Evolutionary conservation across 1,140 invertebrate species (phyloP).

Genomic region (Penaeus vannamei): DNA sequence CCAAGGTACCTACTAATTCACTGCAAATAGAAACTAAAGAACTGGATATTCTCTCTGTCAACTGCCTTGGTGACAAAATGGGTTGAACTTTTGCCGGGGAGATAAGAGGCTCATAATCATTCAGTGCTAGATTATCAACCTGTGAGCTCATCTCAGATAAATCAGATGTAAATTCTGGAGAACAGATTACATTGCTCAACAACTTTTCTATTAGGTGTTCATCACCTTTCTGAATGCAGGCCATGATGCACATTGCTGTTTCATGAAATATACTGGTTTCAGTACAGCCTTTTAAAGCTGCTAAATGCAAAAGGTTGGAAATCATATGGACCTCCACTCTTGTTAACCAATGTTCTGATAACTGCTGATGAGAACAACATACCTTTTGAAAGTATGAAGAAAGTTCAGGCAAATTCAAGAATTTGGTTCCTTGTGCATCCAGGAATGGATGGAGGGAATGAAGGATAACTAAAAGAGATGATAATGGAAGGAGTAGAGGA

Average conservation of each 20-base stretch:
- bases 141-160: constrained; percentile 40
- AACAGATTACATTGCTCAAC: constrained; percentile 53
- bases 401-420: constrained; percentile 54
- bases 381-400: constrained; percentile 43
- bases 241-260: constrained; percentile 51
- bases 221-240: constrained; percentile 62
- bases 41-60: constrained; percentile 41
- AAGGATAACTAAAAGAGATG: constrained; percentile 41
- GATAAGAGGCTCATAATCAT: constrained; percentile 61
- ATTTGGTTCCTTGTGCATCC: background rate
- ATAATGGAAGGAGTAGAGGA: constrained; percentile 54
- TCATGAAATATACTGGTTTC: constrained; percentile 54
- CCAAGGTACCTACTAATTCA: constrained; percentile 36
- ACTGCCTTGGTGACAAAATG: constrained; percentile 42
- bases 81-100: constrained; percentile 62
- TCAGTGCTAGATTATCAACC: constrained; percentile 44
- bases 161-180: constrained; percentile 48
- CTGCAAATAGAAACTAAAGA: constrained; percentile 46
- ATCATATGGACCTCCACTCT: constrained; percentile 59
- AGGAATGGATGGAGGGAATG: constrained; percentile 56
- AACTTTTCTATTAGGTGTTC: constrained; percentile 58
- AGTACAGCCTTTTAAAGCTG: background rate
- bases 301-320: constrained; percentile 48
- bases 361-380: background rate
- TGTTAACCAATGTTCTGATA: constrained; percentile 60